Evolutionary conservation across 1,140 invertebrate species (phyloP).

Genomic region (Ctenoplectra terminalis): DNA sequence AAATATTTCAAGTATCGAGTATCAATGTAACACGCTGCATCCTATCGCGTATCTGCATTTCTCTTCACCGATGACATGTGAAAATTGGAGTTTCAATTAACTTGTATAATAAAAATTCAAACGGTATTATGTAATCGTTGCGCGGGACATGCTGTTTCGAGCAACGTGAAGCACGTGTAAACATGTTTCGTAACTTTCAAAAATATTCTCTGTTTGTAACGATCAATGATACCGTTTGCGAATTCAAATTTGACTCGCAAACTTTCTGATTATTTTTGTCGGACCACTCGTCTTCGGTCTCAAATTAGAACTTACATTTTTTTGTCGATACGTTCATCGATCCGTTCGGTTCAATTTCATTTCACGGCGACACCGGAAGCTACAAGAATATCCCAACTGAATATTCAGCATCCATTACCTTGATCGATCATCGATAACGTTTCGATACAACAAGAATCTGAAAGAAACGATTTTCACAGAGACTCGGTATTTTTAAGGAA

Average conservation of each 20-base stretch:
- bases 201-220: no score
- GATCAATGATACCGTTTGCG: no score
- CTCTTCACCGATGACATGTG: background rate
- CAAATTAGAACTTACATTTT: background rate
- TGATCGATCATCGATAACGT: background rate
- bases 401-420: background rate
- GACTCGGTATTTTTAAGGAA: conserved; percentile 5
- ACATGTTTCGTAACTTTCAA: background rate
- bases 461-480: background rate
- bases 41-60: no score
- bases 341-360: background rate
- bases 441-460: background rate
- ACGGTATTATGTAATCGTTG: background rate
- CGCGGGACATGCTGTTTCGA: background rate
- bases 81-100: background rate
- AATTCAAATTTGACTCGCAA: no score
- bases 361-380: background rate
- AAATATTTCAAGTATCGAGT: no score
- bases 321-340: background rate
- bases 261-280: no score
- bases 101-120: no score
- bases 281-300: no score
- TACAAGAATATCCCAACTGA: background rate
- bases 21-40: no score
- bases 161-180: background rate